Evolutionary conservation across 2,888 invertebrate genomes (phyloP).

Genomic region (Drepana falcataria): DNA sequence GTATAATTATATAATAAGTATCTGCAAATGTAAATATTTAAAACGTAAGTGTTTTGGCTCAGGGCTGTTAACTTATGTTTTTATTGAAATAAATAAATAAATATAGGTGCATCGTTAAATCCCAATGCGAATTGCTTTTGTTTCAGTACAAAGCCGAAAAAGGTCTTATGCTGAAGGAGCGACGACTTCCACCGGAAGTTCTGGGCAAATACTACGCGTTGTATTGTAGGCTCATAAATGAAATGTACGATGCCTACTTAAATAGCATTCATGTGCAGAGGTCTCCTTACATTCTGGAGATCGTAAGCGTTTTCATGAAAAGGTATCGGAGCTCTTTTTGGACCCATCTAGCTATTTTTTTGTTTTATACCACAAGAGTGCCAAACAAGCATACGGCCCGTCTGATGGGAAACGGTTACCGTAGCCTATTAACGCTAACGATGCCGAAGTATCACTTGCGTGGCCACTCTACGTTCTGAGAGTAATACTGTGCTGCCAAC

Average conservation of each 20-base stretch:
- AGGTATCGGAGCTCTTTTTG: constrained; percentile 20
- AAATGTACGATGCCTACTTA: constrained; percentile 38
- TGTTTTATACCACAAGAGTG: not conserved
- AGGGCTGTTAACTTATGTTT: too few relatives aligned
- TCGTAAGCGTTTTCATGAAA: constrained; percentile 33
- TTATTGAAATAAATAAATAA: too few relatives aligned
- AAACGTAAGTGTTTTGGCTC: too few relatives aligned
- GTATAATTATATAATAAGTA: too few relatives aligned
- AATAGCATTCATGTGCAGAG: constrained; percentile 40
- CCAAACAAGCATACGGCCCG: not conserved
- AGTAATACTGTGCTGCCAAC: too few relatives aligned
- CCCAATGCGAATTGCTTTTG: too few relatives aligned
- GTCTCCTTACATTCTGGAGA: constrained; percentile 31
- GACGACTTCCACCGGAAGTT: constrained; percentile 29
- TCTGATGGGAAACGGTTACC: not conserved
- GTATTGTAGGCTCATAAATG: constrained; percentile 39
- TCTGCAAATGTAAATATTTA: too few relatives aligned
- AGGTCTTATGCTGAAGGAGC: constrained; percentile 24
- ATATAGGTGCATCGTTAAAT: too few relatives aligned
- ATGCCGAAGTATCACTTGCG: not conserved
- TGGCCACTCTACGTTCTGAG: too few relatives aligned
- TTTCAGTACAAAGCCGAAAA: constrained; percentile 21
- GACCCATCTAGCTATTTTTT: not conserved
- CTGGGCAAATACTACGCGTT: constrained; percentile 32
- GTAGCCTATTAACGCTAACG: not conserved